Evolutionary conservation across 2,888 invertebrate genomes (phyloP).

Genomic region (Luperina testacea): DNA sequence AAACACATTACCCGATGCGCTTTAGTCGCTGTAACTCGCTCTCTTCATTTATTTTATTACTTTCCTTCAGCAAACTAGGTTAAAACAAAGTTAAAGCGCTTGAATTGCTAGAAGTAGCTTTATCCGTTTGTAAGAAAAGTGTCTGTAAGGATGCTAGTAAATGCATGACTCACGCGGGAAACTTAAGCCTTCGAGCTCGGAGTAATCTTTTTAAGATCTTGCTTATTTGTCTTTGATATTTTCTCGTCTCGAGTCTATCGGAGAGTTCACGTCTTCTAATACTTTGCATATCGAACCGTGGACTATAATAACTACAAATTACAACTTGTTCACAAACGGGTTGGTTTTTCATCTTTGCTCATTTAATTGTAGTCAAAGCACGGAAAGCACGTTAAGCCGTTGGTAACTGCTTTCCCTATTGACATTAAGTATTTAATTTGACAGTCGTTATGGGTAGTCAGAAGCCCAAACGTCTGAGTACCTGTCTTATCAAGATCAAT

Average conservation of each 20-base stretch:
- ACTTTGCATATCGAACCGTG: not conserved
- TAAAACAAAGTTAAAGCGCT: constrained; percentile 43
- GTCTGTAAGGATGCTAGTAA: constrained; percentile 23
- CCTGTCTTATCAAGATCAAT: not conserved
- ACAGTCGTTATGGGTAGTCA: not conserved
- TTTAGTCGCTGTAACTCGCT: constrained; percentile 19
- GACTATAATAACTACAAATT: not conserved
- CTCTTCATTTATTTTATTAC: constrained; percentile 41
- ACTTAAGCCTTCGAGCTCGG: constrained; percentile 8
- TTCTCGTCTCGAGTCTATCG: not conserved
- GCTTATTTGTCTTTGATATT: not conserved
- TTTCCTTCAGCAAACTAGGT: constrained; percentile 21
- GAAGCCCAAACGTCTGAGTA: not conserved
- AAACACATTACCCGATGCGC: not conserved
- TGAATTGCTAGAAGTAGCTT: constrained; percentile 44
- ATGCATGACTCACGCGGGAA: constrained; percentile 33
- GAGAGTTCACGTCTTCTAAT: not conserved
- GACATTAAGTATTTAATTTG: not conserved
- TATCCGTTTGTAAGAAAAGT: constrained; percentile 36
- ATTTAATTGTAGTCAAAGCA: not conserved
- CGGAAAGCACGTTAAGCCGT: not conserved
- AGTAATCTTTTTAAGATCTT: constrained; percentile 16
- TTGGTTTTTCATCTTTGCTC: not conserved
- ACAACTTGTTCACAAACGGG: not conserved
- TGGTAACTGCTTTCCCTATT: not conserved